Evolutionary conservation across 2,888 invertebrate genomes (phyloP), one percentile per base, ranked within the genome.

Genomic region (Tryphoninae sp.): DNA sequence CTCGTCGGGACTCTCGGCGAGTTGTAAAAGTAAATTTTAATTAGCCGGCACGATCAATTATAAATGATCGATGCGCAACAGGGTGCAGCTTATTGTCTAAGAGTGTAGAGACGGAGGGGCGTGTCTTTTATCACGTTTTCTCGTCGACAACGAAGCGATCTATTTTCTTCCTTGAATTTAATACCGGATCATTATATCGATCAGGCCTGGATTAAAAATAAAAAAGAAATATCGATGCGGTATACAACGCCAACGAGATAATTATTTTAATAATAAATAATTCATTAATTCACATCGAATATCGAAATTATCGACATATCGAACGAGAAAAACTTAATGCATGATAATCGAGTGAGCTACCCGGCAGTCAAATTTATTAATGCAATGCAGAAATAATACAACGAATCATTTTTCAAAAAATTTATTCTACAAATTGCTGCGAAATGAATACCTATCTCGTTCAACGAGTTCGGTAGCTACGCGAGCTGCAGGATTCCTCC

Each of bases 221-320:
- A 62, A 16, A 3, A 33, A 61, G 26, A 16, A 40, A 26, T 73
- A 33, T 33, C 53, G 42, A 16, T 16, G 2, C 45, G 23, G n/a
- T 19, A 61, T 51, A 33, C 59, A 33, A 51, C 45, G 51, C 51
- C 49, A 67, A 68, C 16, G 22, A 1, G 69, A 64, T 80, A 80
- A 83, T 80, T 73, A 61, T 69, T 49, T 82, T 76, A 73, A 76
- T 82, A 84, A 81, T 84, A 84, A 81, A 84, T 83, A 82, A 64
- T 59, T 71, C 80, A 84, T 59, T 71, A 81, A 84, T 84, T 81
- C 83, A 86, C 19, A 19, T 19, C 1, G 19, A 19, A 19, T 19
- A 19, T 19, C 26, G 26, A 26, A 26, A 4, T 4, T 26, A 26
- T 19, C 19, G 19, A 26, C 26, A 26, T 26, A 26, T 26, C 26